Evolutionary conservation across 2,113 vertebrate species (phyloP), one percentile per base, ranked within the genome.

Genomic region (Trachemys scripta): DNA sequence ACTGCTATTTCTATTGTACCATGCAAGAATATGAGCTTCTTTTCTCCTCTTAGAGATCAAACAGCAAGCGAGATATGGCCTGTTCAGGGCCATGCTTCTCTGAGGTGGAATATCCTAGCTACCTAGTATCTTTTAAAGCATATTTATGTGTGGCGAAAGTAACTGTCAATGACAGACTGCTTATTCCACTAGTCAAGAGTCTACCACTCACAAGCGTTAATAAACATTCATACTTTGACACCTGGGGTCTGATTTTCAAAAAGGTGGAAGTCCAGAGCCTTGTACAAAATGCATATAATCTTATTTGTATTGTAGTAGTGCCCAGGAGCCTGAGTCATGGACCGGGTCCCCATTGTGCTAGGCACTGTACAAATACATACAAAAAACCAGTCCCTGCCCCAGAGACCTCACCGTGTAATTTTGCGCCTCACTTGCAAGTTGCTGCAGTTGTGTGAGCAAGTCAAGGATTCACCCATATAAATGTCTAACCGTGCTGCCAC

Each of bases 51-150:
- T 8, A 27, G 13, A 16, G 42, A 35, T 35, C 35, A 49, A 13
- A 50, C 17, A 42, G 27, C 17, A n/a, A 2, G 14, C 16, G 22
- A 72, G 4, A 45, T 35, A 17, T 35, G 29, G 6, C 59, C 31
- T 65, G 2, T 35, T 5, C 3, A 5, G 0, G 42, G 10, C 13
- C 38, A 42, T 0, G 75, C 8, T 1, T n/a, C 8, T 1, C 0
- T 49, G 54, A 38, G 22, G 12, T 1, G 0, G 5, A 31, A 49
- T 31, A 10, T 31, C 31, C 38, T 31, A 69, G 19, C 24, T 29
- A 69, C 49, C 24, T 78, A 1, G 0, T 17, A 5, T 25, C 24
- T 57, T 45, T 17, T 3, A 54, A 85, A 69, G 56, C 49, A 10
- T 0, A 0, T 25, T 14, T 12, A 4, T 45, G n/a, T 47, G 29